Evolutionary conservation across 1,140 invertebrate genomes (phyloP).

Genomic region (Epicauta chinensis): DNA sequence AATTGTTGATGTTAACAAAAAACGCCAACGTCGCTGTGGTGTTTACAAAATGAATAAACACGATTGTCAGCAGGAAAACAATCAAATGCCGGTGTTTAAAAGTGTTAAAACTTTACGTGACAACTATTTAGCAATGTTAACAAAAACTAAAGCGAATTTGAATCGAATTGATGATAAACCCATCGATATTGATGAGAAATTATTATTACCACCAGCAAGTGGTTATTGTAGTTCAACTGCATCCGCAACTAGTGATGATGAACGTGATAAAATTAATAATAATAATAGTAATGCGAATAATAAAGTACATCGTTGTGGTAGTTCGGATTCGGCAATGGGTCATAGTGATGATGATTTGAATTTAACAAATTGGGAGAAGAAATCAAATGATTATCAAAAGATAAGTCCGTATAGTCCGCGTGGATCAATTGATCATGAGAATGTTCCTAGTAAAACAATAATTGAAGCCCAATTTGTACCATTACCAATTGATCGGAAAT

Average conservation of each 20-base stretch:
- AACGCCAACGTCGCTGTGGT: constrained; percentile 29
- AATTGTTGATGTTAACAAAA: constrained; percentile 6
- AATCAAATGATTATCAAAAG: constrained; percentile 4
- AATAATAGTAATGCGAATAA: no score
- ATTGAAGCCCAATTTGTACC: constrained; percentile 37
- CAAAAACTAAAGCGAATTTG: constrained; percentile 20
- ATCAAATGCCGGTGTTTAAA: constrained; percentile 29
- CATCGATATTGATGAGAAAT: constrained; percentile 13
- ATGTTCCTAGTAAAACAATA: constrained; percentile 36
- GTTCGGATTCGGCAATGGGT: constrained; percentile 50
- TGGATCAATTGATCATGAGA: constrained; percentile 33
- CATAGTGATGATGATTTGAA: constrained; percentile 48
- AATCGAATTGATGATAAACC: background rate
- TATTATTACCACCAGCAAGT: constrained; percentile 31
- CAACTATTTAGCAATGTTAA: constrained; percentile 33
- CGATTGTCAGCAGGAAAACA: constrained; percentile 2
- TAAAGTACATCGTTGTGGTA: constrained; percentile 42
- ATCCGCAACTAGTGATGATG: constrained; percentile 37
- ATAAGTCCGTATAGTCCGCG: constrained; percentile 28
- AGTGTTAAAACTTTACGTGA: constrained; percentile 34
- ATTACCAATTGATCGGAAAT: constrained; percentile 33
- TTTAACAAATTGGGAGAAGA: constrained; percentile 36
- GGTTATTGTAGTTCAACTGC: constrained; percentile 37
- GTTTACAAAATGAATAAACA: constrained; percentile 24
- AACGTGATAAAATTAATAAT: constrained; percentile 26